These are phyloP conservation scores for Drepanosiphum platanoidis DNA, from an alignment of 2,888 invertebrate species.

Conservation along the genomic window DNA sequence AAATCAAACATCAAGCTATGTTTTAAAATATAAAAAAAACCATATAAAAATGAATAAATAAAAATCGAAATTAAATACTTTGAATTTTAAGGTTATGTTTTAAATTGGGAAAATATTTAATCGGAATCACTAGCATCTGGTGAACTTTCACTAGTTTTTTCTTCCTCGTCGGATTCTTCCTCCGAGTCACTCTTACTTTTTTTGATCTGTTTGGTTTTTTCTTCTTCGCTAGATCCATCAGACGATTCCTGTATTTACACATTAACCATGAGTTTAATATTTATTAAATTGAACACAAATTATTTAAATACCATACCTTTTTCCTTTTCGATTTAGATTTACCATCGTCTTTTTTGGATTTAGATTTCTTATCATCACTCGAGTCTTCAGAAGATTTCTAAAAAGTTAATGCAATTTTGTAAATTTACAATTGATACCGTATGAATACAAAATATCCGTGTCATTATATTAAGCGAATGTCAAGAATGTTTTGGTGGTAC, in stretches of 20 bases:
- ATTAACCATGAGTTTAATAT: background rate
- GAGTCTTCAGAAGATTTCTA: slow-evolving; percentile 59
- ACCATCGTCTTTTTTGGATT: slow-evolving; percentile 67
- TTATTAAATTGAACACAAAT: background rate
- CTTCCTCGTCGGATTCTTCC: slow-evolving; percentile 68
- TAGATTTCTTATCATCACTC: slow-evolving; percentile 66
- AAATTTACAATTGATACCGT: background rate
- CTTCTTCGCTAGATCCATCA: slow-evolving; percentile 62
- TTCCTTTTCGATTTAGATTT: slow-evolving; percentile 26
- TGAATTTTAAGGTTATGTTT: background rate
- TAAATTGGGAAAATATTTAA: slow-evolving; percentile 33
- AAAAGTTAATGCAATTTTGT: background rate
- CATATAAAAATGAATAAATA: background rate
- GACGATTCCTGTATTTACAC: slow-evolving; percentile 27
- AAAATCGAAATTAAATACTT: background rate
- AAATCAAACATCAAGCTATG: background rate
- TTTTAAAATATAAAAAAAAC: background rate
- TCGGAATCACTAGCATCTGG: slow-evolving; percentile 65
- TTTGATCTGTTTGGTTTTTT: slow-evolving; percentile 68
- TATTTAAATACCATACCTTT: slow-evolving; percentile 22
- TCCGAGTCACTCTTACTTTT: slow-evolving; percentile 64
- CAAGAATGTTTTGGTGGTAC: too few species aligned
- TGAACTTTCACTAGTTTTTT: slow-evolving; percentile 66
- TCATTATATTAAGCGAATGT: too few species aligned
- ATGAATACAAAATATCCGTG: too few species aligned